Conservation (phyloP, 2,888 invertebrate species). For the Drosophila colorata region DNA sequence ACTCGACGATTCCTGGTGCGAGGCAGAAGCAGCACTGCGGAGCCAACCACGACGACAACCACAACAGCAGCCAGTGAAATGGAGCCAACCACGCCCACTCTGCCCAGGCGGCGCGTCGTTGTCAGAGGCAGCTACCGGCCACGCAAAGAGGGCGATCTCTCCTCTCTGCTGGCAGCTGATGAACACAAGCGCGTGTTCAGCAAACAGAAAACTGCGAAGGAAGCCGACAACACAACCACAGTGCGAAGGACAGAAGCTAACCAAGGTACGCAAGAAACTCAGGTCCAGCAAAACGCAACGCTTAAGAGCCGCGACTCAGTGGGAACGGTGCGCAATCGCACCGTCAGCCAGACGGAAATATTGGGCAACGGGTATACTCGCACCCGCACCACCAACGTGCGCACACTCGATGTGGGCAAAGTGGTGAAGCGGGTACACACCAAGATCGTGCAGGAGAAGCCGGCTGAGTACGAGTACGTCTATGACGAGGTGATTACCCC, state of each 20-base stretch:
- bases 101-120: conserved; percentile 45
- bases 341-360: conserved; percentile 52
- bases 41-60: neutral
- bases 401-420: conserved; percentile 66
- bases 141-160: conserved; percentile 64
- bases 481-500: conserved; percentile 60
- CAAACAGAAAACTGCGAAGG: neutral
- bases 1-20: conserved; percentile 28
- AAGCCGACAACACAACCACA: neutral
- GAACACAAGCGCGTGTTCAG: conserved; percentile 48
- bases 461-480: conserved; percentile 71
- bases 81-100: conserved; percentile 24
- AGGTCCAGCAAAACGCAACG: neutral
- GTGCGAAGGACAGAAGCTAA: neutral
- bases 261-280: neutral
- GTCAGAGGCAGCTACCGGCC: conserved; percentile 75
- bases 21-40: conserved; percentile 6
- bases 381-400: conserved; percentile 60
- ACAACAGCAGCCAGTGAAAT: conserved; percentile 4
- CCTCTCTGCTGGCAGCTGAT: conserved; percentile 73
- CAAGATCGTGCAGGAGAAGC: conserved; percentile 65
- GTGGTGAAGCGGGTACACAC: conserved; percentile 67
- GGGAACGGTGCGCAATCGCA: conserved; percentile 49
- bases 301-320: conserved; percentile 17
- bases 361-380: conserved; percentile 61